phyloP scores from a whole-genome alignment of 1,140 invertebrate genomes.

The Drosophila arizonae region DNA sequence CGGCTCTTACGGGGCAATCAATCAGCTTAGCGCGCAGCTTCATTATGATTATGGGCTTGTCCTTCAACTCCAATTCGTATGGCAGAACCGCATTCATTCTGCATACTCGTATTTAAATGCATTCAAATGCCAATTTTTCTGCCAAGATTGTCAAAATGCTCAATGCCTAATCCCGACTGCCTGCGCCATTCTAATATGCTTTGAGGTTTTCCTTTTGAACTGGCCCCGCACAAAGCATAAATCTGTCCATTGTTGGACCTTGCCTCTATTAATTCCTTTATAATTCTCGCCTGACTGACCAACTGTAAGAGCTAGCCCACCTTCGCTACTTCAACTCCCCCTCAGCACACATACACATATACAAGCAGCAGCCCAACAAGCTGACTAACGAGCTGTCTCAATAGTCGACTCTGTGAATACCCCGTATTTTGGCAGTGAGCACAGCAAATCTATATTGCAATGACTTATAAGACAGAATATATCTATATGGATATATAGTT shows the following conservation, averaged over 20 bases:
- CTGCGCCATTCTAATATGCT: conserved; percentile 40
- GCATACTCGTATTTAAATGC: conserved; percentile 64
- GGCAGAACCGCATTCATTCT: conserved; percentile 31
- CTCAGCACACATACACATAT: conserved; percentile 12
- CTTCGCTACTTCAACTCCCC: conserved; percentile 50
- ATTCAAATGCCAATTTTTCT: conserved; percentile 74
- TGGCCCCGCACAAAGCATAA: conserved; percentile 45
- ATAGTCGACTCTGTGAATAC: conserved; percentile 7
- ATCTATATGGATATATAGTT: too few species aligned
- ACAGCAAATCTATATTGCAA: background rate
- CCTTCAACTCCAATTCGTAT: conserved; percentile 11
- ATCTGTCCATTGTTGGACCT: conserved; percentile 52
- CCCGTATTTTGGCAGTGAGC: background rate
- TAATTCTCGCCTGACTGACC: conserved; percentile 80
- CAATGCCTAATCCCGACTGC: conserved; percentile 59
- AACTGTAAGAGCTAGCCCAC: conserved; percentile 46
- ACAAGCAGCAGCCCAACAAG: background rate
- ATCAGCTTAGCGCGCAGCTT: conserved; percentile 74
- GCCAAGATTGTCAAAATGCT: conserved; percentile 66
- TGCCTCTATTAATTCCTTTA: conserved; percentile 75
- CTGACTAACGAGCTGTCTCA: background rate
- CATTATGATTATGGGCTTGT: conserved; percentile 71
- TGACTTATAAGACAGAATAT: too few species aligned
- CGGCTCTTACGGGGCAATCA: conserved; percentile 58
- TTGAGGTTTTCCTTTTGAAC: conserved; percentile 62